Evolutionary conservation across 1,140 invertebrate species (phyloP).

Genomic region (Probaryconus sp.): DNA sequence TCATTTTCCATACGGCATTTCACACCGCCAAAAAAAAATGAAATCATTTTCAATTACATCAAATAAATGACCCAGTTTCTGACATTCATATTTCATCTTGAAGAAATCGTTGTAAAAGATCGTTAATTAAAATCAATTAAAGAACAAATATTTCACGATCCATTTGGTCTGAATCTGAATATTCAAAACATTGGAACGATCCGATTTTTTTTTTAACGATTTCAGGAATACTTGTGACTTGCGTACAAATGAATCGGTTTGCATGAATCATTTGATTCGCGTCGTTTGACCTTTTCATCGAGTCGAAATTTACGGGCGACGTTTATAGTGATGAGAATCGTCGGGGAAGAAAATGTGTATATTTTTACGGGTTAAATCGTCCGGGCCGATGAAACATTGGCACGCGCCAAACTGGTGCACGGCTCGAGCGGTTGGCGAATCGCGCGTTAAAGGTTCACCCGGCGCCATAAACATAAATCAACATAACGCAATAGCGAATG

Average conservation of each 20-base stretch:
- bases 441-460: constrained; percentile 52
- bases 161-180: too few species aligned
- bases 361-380: not conserved
- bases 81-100: too few species aligned
- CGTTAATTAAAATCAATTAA: too few species aligned
- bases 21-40: too few species aligned
- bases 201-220: constrained; percentile 12
- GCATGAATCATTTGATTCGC: constrained; percentile 37
- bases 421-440: constrained; percentile 9
- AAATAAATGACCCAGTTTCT: too few species aligned
- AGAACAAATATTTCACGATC: too few species aligned
- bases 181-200: too few species aligned
- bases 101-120: too few species aligned
- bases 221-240: constrained; percentile 34
- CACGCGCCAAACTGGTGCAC: constrained; percentile 15
- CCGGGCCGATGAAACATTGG: constrained; percentile 4
- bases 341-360: not conserved
- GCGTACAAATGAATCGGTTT: constrained; percentile 30
- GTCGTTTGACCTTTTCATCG: too few species aligned
- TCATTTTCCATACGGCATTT: too few species aligned
- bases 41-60: too few species aligned
- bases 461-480: constrained; percentile 71
- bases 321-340: not conserved
- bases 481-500: constrained; percentile 65
- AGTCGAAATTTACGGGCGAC: not conserved